Base-by-base conservation (phyloP, 2,797 vertebrate species). In the Erpetoichthys calabaricus region DNA sequence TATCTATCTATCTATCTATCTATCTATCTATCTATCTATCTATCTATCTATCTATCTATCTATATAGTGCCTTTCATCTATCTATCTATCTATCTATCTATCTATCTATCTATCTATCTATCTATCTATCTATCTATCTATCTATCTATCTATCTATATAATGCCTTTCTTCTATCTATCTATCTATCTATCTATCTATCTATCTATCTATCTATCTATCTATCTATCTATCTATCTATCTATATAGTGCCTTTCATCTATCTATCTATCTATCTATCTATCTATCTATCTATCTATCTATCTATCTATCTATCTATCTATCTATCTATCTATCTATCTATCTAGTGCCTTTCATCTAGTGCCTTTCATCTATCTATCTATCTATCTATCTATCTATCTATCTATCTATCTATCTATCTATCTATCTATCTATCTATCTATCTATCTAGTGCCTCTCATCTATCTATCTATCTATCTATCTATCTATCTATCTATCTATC, bases 401-500 rank as follows among this genome's bases (percentile, higher is more conserved):
- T 8, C n/a, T 10, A 5, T 9, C 25, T 25, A 25, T n/a, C 7
- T 44, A 5, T 9, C 7, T 45, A n/a, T 42, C 6, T 41, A 10
- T 41, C 8, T 6, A 47, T 45, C 58, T 44, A 42, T 46, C 44
- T 25, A n/a, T 25, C 44, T 43, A 7, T 4, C 60, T 50, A 25
- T 42, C 7, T 43, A 8, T 42, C 44, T 47, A n/a, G n/a, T n/a
- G n/a, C n/a, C n/a, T n/a, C n/a, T n/a, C n/a, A n/a, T n/a, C n/a
- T n/a, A n/a, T n/a, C n/a, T n/a, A n/a, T n/a, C n/a, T n/a, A n/a
- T 43, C 49, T 60, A 60, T 49, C 57, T 55, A 60, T 8, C 25
- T 47, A 47, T 10, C 42, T 58, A 42, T 45, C 56, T 57, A 53
- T n/a, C 56, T 46, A 9, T 42, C 8, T 6, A 42, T 1, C 46